Conservation (phyloP, 2,888 invertebrate genomes). For the Morpho deidamia region DNA sequence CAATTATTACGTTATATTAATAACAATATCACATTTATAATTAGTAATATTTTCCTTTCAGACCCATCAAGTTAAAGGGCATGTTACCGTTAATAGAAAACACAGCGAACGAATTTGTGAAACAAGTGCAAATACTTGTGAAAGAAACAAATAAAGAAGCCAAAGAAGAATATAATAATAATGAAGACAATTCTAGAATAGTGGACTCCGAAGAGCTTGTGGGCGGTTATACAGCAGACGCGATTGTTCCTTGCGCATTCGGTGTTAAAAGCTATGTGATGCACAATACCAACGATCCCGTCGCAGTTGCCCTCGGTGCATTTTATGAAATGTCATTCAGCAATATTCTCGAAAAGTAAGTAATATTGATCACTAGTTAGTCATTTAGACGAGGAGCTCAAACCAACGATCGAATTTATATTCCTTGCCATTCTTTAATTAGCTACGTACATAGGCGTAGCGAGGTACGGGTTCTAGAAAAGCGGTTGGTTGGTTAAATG, state of each 20-base stretch:
- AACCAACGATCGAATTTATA: too few species aligned
- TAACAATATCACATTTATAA: too few species aligned
- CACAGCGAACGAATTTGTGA: constrained; percentile 56
- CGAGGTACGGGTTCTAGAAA: too few species aligned
- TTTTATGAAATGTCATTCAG: constrained; percentile 62
- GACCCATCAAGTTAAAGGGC: constrained; percentile 65
- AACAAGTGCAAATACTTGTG: too few species aligned
- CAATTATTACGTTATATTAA: too few species aligned
- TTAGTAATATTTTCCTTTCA: constrained; percentile 34
- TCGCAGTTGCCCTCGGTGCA: constrained; percentile 64
- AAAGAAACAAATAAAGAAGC: constrained; percentile 15
- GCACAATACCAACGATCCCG: constrained; percentile 61
- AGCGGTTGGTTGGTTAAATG: too few species aligned
- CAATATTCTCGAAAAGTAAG: constrained; percentile 70
- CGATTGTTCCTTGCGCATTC: constrained; percentile 70
- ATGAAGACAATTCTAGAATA: constrained; percentile 25
- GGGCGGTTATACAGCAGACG: constrained; percentile 69
- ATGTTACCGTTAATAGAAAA: constrained; percentile 67
- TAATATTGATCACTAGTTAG: constrained; percentile 14
- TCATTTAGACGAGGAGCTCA: too few species aligned
- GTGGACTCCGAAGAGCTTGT: constrained; percentile 58
- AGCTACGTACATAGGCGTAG: too few species aligned
- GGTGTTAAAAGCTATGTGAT: constrained; percentile 65
- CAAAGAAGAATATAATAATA: constrained; percentile 6
- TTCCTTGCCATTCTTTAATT: too few species aligned